phyloP scores from a whole-genome alignment of 2,888 invertebrate genomes.

The Xiphydria camelus region DNA sequence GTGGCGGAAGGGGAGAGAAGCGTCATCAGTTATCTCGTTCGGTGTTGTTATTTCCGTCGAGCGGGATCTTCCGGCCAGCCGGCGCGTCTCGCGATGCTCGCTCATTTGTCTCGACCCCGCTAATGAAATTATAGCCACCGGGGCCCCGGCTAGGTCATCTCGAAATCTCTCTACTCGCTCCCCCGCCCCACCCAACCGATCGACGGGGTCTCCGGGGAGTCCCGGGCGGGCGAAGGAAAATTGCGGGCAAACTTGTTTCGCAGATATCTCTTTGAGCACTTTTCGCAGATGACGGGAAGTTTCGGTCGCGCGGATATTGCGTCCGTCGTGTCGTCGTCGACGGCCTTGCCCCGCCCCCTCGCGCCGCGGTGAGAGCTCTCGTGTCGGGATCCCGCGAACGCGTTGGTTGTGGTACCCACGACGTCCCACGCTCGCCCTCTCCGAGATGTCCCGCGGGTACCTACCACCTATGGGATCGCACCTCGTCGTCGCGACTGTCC shows the following conservation, averaged over 20 bases:
- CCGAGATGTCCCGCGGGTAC: too few relatives aligned
- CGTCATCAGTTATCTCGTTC: constrained; percentile 11
- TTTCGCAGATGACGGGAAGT: constrained; percentile 46
- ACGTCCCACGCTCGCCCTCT: too few relatives aligned
- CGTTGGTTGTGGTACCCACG: too few relatives aligned
- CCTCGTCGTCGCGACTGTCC: too few relatives aligned
- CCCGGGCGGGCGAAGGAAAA: constrained; percentile 42
- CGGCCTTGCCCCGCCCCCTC: constrained; percentile 10
- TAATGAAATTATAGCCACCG: constrained; percentile 64
- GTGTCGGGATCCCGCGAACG: too few relatives aligned
- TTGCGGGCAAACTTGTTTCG: constrained; percentile 51
- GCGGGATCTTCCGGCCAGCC: constrained; percentile 53
- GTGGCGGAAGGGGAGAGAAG: background rate
- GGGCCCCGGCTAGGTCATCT: constrained; percentile 46
- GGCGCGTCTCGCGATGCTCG: constrained; percentile 56
- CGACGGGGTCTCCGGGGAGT: constrained; percentile 9
- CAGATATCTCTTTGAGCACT: constrained; percentile 51
- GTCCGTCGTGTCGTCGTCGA: constrained; percentile 8
- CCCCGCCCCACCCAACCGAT: constrained; percentile 5
- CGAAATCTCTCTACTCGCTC: constrained; percentile 20
- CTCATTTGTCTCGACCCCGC: constrained; percentile 62
- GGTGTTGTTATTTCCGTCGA: constrained; percentile 31
- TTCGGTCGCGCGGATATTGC: constrained; percentile 4
- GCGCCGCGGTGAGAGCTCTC: constrained; percentile 1
- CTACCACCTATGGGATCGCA: too few relatives aligned